phyloP scores from a whole-genome alignment of 92 coral and sea anemone genomes.

The Phenganax subtilis region DNA sequence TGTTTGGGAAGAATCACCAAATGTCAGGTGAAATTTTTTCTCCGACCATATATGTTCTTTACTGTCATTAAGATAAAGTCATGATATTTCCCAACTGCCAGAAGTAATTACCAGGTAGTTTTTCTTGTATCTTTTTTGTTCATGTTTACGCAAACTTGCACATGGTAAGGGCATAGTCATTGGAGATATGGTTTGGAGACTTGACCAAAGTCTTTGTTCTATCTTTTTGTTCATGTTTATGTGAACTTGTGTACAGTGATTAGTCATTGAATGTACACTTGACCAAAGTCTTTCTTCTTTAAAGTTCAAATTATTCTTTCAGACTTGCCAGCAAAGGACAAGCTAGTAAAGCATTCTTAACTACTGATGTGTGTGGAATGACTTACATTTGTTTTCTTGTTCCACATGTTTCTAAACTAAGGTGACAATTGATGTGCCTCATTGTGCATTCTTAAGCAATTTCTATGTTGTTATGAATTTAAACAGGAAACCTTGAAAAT shows the following conservation, averaged over 20 bases:
- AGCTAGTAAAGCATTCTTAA: constrained; percentile 76
- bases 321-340: constrained; percentile 77
- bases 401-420: constrained; percentile 59
- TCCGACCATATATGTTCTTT: neutral
- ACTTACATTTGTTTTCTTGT: constrained; percentile 76
- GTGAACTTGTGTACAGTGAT: too few species aligned
- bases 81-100: neutral
- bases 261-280: too few species aligned
- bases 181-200: neutral
- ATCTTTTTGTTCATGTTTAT: too few species aligned
- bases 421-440: constrained; percentile 42
- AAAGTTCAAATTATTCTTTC: neutral
- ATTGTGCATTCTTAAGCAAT: neutral
- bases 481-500: too few species aligned
- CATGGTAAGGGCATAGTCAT: too few species aligned
- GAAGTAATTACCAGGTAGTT: too few species aligned
- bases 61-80: neutral
- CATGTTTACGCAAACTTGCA: too few species aligned
- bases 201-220: neutral
- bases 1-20: constrained; percentile 83
- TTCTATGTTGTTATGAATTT: neutral
- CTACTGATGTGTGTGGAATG: constrained; percentile 62
- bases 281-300: neutral
- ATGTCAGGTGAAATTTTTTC: constrained; percentile 52
- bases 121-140: too few species aligned